Evolutionary conservation across 2,888 invertebrate species (phyloP).

Genomic region (Chrysomela aeneicollis): DNA sequence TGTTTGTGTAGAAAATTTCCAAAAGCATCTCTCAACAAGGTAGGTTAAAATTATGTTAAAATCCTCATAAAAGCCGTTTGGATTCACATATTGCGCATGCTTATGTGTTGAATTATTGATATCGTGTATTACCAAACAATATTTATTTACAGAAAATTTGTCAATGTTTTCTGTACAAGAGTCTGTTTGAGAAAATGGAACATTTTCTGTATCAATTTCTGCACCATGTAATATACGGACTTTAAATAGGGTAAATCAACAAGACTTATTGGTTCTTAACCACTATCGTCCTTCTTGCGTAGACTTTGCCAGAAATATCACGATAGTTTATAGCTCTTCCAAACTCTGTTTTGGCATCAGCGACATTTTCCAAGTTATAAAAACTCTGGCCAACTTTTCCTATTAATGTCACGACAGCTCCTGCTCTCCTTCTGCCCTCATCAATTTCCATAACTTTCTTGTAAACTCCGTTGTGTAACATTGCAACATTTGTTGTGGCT

Average conservation of each 20-base stretch:
- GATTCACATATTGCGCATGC: too few species aligned
- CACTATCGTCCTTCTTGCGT: neutral
- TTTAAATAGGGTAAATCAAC: neutral
- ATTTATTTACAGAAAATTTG: too few species aligned
- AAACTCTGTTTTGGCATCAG: neutral
- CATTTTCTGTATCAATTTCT: too few species aligned
- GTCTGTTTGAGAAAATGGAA: too few species aligned
- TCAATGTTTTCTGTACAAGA: too few species aligned
- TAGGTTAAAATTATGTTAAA: too few species aligned
- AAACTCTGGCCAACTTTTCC: neutral
- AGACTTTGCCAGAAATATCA: neutral
- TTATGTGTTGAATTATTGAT: too few species aligned
- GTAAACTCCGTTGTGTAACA: neutral
- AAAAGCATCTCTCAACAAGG: too few species aligned
- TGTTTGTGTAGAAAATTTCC: too few species aligned
- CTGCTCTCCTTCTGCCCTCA: neutral
- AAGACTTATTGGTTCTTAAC: neutral
- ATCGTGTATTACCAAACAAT: too few species aligned
- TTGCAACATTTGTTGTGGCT: neutral
- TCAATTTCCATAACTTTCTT: conserved; percentile 5
- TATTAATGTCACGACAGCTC: neutral
- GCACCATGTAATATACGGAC: too few species aligned
- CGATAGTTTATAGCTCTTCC: neutral
- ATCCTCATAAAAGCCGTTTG: too few species aligned
- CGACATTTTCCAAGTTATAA: conserved; percentile 1